Conservation (phyloP, 1,140 invertebrate species). For the Babylonia areolata region DNA sequence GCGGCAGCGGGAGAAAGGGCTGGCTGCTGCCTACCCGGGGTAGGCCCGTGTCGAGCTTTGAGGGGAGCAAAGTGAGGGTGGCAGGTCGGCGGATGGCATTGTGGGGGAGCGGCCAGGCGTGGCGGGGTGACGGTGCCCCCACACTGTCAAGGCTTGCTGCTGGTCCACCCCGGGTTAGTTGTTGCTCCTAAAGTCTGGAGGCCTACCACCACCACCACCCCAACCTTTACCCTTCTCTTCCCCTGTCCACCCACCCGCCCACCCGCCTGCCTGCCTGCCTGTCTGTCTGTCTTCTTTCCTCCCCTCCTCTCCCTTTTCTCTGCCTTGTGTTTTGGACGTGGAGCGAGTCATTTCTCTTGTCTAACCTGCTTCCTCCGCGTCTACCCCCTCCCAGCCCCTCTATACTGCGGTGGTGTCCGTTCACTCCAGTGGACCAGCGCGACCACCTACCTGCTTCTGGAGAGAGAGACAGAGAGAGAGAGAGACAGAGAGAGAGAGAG, state of each 20-base stretch:
- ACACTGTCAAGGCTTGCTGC: neutral
- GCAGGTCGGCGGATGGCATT: constrained; percentile 19
- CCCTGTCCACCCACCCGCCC: neutral
- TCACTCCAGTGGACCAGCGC: too few relatives aligned
- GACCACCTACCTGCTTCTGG: too few relatives aligned
- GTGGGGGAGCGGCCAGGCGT: constrained; percentile 16
- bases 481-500: too few relatives aligned
- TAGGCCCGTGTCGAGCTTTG: constrained; percentile 30
- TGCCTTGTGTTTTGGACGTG: too few relatives aligned
- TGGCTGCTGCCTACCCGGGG: constrained; percentile 29
- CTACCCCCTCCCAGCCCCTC: too few relatives aligned
- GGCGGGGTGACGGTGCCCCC: constrained; percentile 3
- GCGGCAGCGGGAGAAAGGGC: constrained; percentile 29
- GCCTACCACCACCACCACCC: neutral
- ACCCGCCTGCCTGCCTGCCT: too few relatives aligned
- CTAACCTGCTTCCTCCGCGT: too few relatives aligned
- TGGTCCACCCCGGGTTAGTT: neutral
- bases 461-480: too few relatives aligned
- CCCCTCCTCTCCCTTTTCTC: neutral
- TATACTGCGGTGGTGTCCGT: too few relatives aligned
- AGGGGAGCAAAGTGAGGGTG: constrained; percentile 22
- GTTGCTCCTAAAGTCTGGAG: neutral
- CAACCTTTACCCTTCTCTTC: neutral
- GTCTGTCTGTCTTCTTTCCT: too few relatives aligned
- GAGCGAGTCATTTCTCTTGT: too few relatives aligned